phyloP scores from a whole-genome alignment of 2,797 vertebrate genomes.

The Helarctos malayanus region DNA sequence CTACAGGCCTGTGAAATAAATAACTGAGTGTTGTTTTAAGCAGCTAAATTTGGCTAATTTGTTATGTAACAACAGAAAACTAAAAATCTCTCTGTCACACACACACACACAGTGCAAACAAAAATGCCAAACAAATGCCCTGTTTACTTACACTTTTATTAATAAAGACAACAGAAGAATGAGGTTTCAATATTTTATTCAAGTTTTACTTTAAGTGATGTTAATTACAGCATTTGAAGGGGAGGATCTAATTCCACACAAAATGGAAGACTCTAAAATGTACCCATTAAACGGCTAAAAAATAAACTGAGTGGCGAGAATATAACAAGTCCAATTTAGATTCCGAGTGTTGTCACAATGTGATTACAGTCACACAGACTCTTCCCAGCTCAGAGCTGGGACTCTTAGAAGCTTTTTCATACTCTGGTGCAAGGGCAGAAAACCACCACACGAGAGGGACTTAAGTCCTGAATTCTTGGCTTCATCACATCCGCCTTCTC shows the following conservation, averaged over 20 bases:
- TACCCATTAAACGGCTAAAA: constrained; percentile 89
- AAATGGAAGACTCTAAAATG: constrained; percentile 94
- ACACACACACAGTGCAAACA: neutral
- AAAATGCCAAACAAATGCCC: neutral
- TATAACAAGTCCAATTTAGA: constrained; percentile 85
- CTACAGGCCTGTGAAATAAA: neutral
- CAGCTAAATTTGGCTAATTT: neutral
- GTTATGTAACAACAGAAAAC: constrained; percentile 16
- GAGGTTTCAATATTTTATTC: constrained; percentile 93
- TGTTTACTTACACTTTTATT: constrained; percentile 14
- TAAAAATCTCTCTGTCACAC: neutral
- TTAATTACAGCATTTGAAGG: constrained; percentile 93
- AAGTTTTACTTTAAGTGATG: constrained; percentile 92
- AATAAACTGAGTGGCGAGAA: constrained; percentile 84
- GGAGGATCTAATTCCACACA: constrained; percentile 91
- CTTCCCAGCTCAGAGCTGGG: constrained; percentile 87
- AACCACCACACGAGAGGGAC: constrained; percentile 86
- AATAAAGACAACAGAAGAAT: constrained; percentile 80
- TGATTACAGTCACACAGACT: constrained; percentile 86
- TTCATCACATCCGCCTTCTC: constrained; percentile 85
- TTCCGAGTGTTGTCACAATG: constrained; percentile 84
- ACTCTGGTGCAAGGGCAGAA: constrained; percentile 85
- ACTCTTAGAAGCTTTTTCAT: constrained; percentile 85
- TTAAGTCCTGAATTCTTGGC: constrained; percentile 84
- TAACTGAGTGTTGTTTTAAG: neutral